Conservation (phyloP, 2,888 invertebrate species). For the Camptogramma bilineatum region DNA sequence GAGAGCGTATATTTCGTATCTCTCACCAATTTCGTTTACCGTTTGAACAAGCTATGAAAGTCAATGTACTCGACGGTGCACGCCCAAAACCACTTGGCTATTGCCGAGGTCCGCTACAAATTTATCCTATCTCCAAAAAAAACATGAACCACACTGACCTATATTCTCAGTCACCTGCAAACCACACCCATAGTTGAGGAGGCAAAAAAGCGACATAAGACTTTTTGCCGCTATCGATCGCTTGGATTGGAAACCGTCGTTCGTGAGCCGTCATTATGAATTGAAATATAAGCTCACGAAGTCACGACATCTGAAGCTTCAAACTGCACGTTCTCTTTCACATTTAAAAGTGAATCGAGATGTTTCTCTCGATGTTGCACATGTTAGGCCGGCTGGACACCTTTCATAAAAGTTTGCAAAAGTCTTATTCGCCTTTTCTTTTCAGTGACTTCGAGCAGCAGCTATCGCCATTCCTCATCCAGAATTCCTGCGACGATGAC, state of each 20-base stretch:
- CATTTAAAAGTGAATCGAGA: not conserved
- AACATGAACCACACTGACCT: slow-evolving; percentile 5
- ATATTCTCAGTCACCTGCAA: slow-evolving; percentile 7
- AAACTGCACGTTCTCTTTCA: not conserved
- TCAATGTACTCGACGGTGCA: slow-evolving; percentile 28
- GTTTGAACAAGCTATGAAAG: slow-evolving; percentile 21
- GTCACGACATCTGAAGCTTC: not conserved
- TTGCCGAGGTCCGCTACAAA: slow-evolving; percentile 7
- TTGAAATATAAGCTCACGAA: not conserved
- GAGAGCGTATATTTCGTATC: not conserved
- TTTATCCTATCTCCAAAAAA: not conserved
- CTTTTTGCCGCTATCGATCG: not conserved
- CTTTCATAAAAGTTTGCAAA: not conserved
- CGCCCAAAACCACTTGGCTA: slow-evolving; percentile 7
- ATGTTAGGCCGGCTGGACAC: too few species aligned
- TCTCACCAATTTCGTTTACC: slow-evolving; percentile 13
- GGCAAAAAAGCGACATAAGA: not conserved
- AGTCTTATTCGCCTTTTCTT: slow-evolving; percentile 36
- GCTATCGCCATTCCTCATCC: slow-evolving; percentile 83
- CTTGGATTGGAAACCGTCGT: not conserved
- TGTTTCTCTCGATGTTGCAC: too few species aligned
- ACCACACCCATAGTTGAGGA: slow-evolving; percentile 11
- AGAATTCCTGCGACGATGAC: slow-evolving; percentile 76
- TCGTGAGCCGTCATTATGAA: not conserved
- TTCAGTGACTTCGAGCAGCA: slow-evolving; percentile 85